phyloP scores from a whole-genome alignment of 2,888 invertebrate genomes.

The Molanna angustata region DNA sequence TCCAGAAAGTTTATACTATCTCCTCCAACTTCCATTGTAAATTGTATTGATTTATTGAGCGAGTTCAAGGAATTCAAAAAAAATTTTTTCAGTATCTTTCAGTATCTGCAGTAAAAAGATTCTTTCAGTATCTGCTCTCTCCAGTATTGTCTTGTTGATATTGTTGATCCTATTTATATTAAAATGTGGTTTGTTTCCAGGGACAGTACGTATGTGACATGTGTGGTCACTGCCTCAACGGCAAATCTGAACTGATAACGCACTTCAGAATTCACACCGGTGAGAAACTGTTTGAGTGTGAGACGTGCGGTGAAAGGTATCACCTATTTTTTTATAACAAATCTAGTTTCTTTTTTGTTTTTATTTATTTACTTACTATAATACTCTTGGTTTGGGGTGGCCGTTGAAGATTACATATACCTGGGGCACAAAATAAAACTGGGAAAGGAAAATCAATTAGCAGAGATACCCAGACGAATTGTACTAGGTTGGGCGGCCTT shows the following conservation, averaged over 20 bases:
- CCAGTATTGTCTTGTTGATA: neutral
- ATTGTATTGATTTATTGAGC: too few relatives aligned
- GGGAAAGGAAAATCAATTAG: too few relatives aligned
- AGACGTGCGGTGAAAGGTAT: constrained; percentile 21
- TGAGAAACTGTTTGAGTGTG: constrained; percentile 26
- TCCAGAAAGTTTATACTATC: too few relatives aligned
- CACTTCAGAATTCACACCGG: constrained; percentile 27
- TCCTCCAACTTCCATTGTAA: too few relatives aligned
- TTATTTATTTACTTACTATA: too few relatives aligned
- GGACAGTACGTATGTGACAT: constrained; percentile 21
- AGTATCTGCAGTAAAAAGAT: neutral
- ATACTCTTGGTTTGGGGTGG: too few relatives aligned
- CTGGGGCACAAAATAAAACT: too few relatives aligned
- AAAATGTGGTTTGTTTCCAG: constrained; percentile 13
- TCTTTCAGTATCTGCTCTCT: neutral
- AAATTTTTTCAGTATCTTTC: neutral
- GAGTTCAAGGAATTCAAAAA: neutral
- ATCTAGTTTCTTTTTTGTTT: too few relatives aligned
- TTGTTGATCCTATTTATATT: neutral
- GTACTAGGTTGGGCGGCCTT: too few relatives aligned
- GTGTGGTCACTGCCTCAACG: constrained; percentile 24
- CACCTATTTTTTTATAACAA: too few relatives aligned
- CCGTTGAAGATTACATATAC: too few relatives aligned
- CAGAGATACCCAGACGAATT: too few relatives aligned
- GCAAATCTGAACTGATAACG: constrained; percentile 26